Evolutionary conservation across 1,140 invertebrate genomes (phyloP).

Genomic region (Pseudobourletiella spinata): DNA sequence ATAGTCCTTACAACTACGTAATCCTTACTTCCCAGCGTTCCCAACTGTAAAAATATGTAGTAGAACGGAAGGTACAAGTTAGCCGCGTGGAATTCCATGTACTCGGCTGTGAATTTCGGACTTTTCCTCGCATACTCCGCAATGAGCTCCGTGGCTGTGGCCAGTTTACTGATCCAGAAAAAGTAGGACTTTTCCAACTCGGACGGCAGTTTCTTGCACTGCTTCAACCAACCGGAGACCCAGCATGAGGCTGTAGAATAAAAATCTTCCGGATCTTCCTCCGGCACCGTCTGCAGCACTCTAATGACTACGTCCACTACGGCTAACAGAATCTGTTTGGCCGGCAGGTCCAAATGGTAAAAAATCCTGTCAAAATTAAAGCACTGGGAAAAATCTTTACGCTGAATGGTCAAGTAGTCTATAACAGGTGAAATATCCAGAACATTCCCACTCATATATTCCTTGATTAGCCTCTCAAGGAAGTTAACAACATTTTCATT

Average conservation of each 20-base stretch:
- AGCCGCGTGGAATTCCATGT: conserved; percentile 26
- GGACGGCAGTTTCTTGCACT: conserved; percentile 14
- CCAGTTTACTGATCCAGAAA: conserved; percentile 23
- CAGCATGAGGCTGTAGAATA: conserved; percentile 23
- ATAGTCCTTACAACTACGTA: neutral
- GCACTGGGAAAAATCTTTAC: neutral
- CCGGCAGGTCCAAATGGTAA: neutral
- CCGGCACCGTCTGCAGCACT: neutral
- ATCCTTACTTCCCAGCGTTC: neutral
- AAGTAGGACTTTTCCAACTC: neutral
- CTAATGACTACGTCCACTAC: neutral
- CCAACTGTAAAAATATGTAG: conserved; percentile 23
- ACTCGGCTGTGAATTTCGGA: conserved; percentile 10
- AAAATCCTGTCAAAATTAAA: conserved; percentile 1
- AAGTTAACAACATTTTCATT: neutral
- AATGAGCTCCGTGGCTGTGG: conserved; percentile 5
- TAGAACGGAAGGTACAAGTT: conserved; percentile 28
- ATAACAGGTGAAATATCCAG: neutral
- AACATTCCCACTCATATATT: neutral
- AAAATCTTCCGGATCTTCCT: conserved; percentile 21
- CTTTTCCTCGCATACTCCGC: neutral
- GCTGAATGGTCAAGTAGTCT: conserved; percentile 1
- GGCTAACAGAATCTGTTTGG: neutral
- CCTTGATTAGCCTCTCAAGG: neutral
- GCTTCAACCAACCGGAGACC: conserved; percentile 29